These are phyloP conservation scores for Perithous albicinctus DNA, from an alignment of 2,888 invertebrate species.

Conservation along the genomic window DNA sequence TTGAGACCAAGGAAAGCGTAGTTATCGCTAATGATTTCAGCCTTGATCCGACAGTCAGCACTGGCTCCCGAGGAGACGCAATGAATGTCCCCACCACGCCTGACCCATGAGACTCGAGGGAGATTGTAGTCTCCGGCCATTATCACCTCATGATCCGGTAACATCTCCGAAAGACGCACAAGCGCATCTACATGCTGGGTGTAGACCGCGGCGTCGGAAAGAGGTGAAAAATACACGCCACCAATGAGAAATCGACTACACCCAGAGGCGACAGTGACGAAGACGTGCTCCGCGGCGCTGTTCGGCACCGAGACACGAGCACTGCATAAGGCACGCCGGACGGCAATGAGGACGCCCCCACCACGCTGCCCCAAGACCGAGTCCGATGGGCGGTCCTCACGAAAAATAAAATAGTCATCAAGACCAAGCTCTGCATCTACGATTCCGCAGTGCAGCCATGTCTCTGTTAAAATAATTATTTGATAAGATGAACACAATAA, in stretches of 20 bases:
- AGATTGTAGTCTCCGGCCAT: slow-evolving; percentile 1
- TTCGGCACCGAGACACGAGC: too few relatives aligned
- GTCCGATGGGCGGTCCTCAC: background rate
- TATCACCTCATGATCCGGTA: background rate
- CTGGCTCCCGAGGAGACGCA: background rate
- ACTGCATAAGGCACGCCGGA: background rate
- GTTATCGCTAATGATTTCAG: background rate
- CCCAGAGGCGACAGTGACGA: background rate
- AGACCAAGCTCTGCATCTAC: slow-evolving; percentile 10
- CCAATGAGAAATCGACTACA: background rate
- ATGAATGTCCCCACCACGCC: background rate
- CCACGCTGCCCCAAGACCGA: background rate
- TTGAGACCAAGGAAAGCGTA: background rate
- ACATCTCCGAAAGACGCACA: background rate
- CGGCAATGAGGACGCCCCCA: background rate
- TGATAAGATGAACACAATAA: background rate
- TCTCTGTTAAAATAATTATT: background rate
- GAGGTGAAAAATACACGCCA: background rate
- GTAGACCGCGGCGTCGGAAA: background rate
- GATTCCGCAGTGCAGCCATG: slow-evolving; percentile 1
- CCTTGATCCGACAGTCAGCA: background rate
- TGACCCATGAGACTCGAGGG: background rate
- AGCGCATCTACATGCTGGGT: background rate
- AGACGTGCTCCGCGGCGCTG: background rate
- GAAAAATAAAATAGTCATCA: background rate